Conservation (phyloP, 1,140 invertebrate genomes). For the Procambarus virginalis region DNA sequence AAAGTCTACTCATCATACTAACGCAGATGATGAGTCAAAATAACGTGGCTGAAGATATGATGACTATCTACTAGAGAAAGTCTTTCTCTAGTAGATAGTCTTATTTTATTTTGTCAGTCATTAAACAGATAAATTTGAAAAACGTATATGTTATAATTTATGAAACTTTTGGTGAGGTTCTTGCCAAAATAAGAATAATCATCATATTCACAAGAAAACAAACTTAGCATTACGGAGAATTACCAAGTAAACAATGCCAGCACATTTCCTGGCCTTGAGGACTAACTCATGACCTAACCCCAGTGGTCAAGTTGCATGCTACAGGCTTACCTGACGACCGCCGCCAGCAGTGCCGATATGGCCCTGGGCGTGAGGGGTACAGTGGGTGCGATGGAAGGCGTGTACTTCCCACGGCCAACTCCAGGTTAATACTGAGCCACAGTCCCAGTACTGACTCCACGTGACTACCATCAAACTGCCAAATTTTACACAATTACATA, state of each 20-base stretch:
- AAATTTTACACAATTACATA: no score
- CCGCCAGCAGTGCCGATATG: conserved; percentile 69
- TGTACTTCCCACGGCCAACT: conserved; percentile 68
- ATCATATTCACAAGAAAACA: no score
- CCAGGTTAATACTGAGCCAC: conserved; percentile 72
- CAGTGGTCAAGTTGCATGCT: not conserved
- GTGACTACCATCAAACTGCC: conserved; percentile 65
- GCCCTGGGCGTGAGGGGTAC: conserved; percentile 70
- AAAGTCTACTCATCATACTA: no score
- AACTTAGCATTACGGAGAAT: not conserved
- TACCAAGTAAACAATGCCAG: not conserved
- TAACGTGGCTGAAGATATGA: no score
- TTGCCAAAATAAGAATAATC: no score
- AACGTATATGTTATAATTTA: no score
- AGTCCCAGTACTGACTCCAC: conserved; percentile 71
- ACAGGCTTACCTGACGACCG: conserved; percentile 70
- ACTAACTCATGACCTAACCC: conserved; percentile 5
- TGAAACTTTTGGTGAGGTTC: no score
- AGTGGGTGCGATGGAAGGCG: conserved; percentile 68
- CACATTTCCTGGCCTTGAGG: not conserved
- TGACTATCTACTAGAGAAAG: no score
- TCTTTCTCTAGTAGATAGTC: no score
- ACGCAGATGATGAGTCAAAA: no score
- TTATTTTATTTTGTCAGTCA: no score
- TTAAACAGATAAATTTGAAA: no score